phyloP scores from a whole-genome alignment of 2,113 vertebrate species.

The Himantopus leucocephalus region DNA sequence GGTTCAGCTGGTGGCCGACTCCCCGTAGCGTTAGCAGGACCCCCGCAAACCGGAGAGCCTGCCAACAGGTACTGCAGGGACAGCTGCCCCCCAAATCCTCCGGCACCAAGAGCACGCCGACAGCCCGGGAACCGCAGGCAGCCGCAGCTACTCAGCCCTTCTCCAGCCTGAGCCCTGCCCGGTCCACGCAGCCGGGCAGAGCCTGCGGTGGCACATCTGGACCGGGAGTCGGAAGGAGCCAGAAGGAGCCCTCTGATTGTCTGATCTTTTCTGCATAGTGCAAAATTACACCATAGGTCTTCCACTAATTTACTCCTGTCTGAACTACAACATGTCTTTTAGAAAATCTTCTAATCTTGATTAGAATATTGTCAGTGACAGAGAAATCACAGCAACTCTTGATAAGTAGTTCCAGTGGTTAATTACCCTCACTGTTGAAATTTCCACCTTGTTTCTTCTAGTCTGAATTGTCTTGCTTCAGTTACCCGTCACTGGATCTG shows the following conservation, averaged over 20 bases:
- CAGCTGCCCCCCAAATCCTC: fast-evolving
- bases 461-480: neutral
- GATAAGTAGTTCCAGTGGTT: neutral
- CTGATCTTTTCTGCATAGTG: neutral
- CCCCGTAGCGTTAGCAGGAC: fast-evolving
- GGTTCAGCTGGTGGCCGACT: fast-evolving
- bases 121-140: fast-evolving
- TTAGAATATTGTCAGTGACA: neutral
- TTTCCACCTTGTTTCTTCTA: neutral
- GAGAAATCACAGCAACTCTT: neutral
- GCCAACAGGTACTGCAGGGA: fast-evolving
- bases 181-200: fast-evolving
- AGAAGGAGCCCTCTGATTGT: neutral
- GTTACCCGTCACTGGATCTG: neutral
- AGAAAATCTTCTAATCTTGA: neutral
- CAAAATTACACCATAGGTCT: neutral
- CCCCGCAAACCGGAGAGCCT: fast-evolving
- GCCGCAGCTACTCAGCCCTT: fast-evolving
- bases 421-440: neutral
- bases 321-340: fast-evolving
- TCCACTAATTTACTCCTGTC: neutral
- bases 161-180: neutral
- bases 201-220: neutral
- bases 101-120: fast-evolving
- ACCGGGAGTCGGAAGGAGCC: neutral